Evolutionary conservation across 2,113 vertebrate genomes (phyloP).

Genomic region (Indicator maculatus): DNA sequence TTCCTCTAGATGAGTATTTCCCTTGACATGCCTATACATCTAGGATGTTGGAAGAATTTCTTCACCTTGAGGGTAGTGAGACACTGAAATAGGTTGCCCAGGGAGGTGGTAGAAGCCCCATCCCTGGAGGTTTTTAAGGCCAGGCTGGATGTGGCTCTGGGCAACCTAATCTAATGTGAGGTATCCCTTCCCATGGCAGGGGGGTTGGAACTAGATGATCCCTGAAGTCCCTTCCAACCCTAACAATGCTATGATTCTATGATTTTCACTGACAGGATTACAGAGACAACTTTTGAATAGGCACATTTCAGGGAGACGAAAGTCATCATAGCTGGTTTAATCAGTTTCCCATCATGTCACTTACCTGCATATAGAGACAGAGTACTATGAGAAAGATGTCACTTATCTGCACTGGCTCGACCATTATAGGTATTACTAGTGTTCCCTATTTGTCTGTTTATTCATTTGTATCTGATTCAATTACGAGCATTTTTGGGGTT

Average conservation of each 20-base stretch:
- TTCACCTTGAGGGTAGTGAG: too few relatives aligned
- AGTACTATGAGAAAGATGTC: neutral
- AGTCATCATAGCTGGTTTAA: neutral
- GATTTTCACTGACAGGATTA: neutral
- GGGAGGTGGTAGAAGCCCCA: too few relatives aligned
- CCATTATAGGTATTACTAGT: neutral
- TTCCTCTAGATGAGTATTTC: neutral
- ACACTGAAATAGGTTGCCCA: too few relatives aligned
- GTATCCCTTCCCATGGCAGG: too few relatives aligned
- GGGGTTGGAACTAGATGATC: too few relatives aligned
- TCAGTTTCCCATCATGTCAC: neutral
- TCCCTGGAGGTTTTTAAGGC: too few relatives aligned
- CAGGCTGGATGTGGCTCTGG: too few relatives aligned
- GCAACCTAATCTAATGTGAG: too few relatives aligned
- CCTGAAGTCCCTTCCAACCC: too few relatives aligned
- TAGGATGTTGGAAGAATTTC: too few relatives aligned
- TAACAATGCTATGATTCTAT: too few relatives aligned
- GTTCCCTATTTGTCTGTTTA: neutral
- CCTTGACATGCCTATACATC: neutral
- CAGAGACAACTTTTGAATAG: neutral
- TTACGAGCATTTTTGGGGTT: neutral
- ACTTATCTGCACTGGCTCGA: neutral
- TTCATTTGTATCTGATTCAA: neutral
- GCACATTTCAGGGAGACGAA: neutral
- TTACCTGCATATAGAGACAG: neutral